Percentiles rank a stretch among this genome's conserved stretches.
Evolutionary conservation across 2,888 invertebrate genomes (phyloP).

Genomic region (Synergus itoensis): DNA sequence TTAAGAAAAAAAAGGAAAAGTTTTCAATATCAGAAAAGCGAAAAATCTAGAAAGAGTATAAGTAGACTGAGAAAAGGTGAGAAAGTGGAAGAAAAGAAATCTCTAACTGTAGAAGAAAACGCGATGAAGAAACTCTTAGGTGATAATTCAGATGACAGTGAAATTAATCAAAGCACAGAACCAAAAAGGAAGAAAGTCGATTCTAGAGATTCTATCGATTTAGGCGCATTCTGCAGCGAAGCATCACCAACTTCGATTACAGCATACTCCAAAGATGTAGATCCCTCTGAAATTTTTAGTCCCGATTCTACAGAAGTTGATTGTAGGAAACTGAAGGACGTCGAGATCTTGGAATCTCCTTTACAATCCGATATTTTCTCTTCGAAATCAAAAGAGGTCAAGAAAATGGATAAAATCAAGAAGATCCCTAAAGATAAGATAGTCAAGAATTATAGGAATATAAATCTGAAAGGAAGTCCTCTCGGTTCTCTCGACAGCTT

Average conservation of each 20-base stretch:
- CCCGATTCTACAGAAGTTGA: neutral
- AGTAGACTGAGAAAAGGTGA: neutral
- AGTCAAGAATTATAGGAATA: neutral
- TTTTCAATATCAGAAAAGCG: neutral
- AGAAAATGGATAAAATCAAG: neutral
- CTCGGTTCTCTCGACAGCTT: neutral
- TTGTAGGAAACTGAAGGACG: too few species aligned
- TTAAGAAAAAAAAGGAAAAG: neutral
- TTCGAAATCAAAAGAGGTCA: neutral
- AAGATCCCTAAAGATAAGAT: neutral
- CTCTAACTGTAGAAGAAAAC: too few species aligned
- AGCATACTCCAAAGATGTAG: neutral
- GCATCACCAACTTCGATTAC: neutral
- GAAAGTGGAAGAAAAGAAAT: neutral
- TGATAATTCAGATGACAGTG: too few species aligned
- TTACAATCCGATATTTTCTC: neutral
- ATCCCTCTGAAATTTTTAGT: neutral
- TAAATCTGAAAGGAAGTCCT: too few species aligned
- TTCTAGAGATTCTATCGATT: neutral
- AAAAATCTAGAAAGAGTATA: neutral
- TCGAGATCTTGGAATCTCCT: too few species aligned
- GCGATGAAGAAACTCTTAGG: too few species aligned
- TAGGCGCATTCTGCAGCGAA: neutral
- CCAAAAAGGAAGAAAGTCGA: conserved; percentile 44
- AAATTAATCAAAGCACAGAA: neutral